A percentile compares a stretch with the other conserved stretches of the same genome.
Conservation (phyloP, 2,797 vertebrate genomes). For the Gastrophryne carolinensis region DNA sequence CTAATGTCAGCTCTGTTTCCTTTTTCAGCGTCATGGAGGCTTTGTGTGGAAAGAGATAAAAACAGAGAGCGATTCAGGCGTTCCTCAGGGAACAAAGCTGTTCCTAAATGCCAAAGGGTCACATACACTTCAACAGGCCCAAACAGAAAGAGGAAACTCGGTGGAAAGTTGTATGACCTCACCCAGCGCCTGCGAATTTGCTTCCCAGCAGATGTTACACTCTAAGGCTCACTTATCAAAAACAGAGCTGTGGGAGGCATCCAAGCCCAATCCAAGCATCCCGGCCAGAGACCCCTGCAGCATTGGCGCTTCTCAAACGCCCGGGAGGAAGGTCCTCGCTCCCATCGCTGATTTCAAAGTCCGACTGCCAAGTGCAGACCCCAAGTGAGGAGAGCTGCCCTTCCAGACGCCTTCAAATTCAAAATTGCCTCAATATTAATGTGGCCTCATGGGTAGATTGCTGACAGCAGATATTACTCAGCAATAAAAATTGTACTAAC, state of each 20-base stretch:
- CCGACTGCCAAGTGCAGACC: constrained; percentile 8
- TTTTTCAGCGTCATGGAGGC: constrained; percentile 68
- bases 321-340: constrained; percentile 38
- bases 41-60: constrained; percentile 72
- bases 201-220: constrained; percentile 66
- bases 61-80: constrained; percentile 56
- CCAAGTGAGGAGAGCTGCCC: background rate
- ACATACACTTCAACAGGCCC: constrained; percentile 49
- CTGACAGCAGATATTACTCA: background rate
- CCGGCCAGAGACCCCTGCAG: constrained; percentile 54
- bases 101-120: constrained; percentile 62
- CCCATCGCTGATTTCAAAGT: constrained; percentile 49
- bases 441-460: background rate
- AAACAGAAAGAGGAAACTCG: constrained; percentile 66
- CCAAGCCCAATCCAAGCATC: constrained; percentile 60
- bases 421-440: background rate
- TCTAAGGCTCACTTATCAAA: constrained; percentile 68
- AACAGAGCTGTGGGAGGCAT: constrained; percentile 63
- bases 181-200: constrained; percentile 59
- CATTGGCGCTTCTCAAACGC: constrained; percentile 52
- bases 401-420: background rate
- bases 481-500: background rate
- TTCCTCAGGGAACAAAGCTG: constrained; percentile 62
- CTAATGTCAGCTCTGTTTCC: constrained; percentile 70
- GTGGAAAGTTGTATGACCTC: constrained; percentile 67